Evolutionary conservation across 2,797 vertebrate genomes (phyloP).

Genomic region (Eulemur rubriventer): DNA sequence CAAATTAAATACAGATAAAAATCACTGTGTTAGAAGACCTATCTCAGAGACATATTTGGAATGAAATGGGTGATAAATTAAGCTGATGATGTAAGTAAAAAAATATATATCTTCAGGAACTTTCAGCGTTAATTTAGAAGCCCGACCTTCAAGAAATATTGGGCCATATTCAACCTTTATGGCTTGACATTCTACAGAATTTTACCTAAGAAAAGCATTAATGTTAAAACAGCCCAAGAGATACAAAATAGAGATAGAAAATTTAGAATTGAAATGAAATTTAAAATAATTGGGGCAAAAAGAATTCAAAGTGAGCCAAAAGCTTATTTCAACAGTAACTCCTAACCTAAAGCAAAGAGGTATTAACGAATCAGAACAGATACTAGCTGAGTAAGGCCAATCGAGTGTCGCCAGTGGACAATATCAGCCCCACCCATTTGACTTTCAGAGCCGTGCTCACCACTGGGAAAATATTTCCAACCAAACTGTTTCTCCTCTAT

Average conservation of each 20-base stretch:
- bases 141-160: background rate
- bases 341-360: background rate
- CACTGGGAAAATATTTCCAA: background rate
- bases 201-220: background rate
- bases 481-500: background rate
- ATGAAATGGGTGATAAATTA: background rate
- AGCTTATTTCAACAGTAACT: background rate
- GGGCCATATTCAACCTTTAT: background rate
- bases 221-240: background rate
- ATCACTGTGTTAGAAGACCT: background rate
- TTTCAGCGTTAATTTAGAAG: constrained; percentile 2
- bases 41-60: background rate
- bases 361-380: background rate
- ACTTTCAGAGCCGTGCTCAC: background rate
- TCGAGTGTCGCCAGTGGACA: background rate
- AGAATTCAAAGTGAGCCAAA: background rate
- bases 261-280: background rate
- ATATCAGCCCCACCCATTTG: background rate
- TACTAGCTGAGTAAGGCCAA: background rate
- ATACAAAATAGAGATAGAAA: background rate
- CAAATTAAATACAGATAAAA: constrained; percentile 38
- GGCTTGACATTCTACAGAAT: background rate
- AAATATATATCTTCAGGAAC: background rate
- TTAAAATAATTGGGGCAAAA: background rate
- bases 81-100: background rate